Conservation (phyloP, 2,888 invertebrate species). For the Macaria liturata region DNA sequence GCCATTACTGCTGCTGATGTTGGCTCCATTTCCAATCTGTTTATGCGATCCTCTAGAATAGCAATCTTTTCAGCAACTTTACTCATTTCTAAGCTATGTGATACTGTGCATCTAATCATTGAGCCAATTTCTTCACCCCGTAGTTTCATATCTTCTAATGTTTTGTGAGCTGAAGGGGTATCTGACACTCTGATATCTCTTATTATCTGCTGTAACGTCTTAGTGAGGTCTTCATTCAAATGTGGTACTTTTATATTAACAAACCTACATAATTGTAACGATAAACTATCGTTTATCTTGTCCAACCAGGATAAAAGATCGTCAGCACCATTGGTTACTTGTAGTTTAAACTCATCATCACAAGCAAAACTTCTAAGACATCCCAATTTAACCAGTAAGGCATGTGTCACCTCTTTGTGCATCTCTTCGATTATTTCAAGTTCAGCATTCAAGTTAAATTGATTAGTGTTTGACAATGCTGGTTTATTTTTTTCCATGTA, state of each 20-base stretch:
- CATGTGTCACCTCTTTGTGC: slow-evolving; percentile 57
- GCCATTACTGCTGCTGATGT: slow-evolving; percentile 62
- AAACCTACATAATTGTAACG: slow-evolving; percentile 56
- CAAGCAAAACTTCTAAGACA: slow-evolving; percentile 52
- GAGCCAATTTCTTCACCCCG: slow-evolving; percentile 56
- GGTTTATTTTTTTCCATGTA: slow-evolving; percentile 56
- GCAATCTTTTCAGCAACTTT: slow-evolving; percentile 65
- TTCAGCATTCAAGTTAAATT: slow-evolving; percentile 56
- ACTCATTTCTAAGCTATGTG: slow-evolving; percentile 62
- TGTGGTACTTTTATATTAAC: slow-evolving; percentile 54
- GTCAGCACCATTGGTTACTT: slow-evolving; percentile 48
- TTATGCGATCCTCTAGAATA: slow-evolving; percentile 60
- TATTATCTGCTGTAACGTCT: slow-evolving; percentile 66
- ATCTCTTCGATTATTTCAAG: slow-evolving; percentile 73
- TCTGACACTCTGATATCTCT: slow-evolving; percentile 51
- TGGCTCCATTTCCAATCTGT: slow-evolving; percentile 54
- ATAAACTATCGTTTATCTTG: slow-evolving; percentile 62
- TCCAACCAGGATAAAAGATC: slow-evolving; percentile 68
- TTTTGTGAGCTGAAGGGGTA: slow-evolving; percentile 43
- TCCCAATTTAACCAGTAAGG: slow-evolving; percentile 57
- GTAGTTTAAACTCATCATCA: slow-evolving; percentile 53
- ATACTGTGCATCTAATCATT: slow-evolving; percentile 58
- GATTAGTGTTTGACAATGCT: slow-evolving; percentile 48
- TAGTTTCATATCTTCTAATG: slow-evolving; percentile 55
- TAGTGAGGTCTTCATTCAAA: slow-evolving; percentile 56